Conservation (phyloP, 1,140 invertebrate genomes). For the Diorhabda sublineata region DNA sequence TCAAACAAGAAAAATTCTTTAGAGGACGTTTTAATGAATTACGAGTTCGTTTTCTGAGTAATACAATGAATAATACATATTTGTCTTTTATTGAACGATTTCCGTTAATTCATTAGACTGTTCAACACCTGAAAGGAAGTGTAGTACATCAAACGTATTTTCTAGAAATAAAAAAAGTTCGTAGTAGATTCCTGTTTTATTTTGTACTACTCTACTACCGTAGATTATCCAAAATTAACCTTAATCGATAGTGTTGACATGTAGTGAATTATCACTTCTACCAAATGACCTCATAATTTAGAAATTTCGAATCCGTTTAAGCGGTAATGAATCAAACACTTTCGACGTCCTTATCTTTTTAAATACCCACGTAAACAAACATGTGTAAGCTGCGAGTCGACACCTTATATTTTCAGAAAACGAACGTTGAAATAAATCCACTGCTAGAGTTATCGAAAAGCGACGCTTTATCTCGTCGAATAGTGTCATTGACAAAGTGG, state of each 20-base stretch:
- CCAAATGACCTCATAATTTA: constrained; percentile 8
- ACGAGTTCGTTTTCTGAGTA: no score
- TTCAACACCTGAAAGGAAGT: no score
- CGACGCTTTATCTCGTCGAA: constrained; percentile 20
- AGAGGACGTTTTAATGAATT: no score
- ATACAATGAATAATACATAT: no score
- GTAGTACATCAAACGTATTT: no score
- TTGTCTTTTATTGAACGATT: no score
- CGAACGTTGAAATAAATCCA: constrained; percentile 37
- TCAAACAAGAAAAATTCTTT: no score
- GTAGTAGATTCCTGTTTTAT: no score
- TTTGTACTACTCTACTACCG: no score
- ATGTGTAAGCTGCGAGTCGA: constrained; percentile 39
- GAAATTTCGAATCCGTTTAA: constrained; percentile 17
- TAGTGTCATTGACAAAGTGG: constrained; percentile 40
- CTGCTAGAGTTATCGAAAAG: constrained; percentile 29
- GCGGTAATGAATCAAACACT: constrained; percentile 26
- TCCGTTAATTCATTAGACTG: no score
- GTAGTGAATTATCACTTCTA: constrained; percentile 1
- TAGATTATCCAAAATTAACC: no score
- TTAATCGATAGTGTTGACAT: neutral
- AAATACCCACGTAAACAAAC: constrained; percentile 39
- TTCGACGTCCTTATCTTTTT: constrained; percentile 33
- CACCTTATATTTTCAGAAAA: constrained; percentile 38
- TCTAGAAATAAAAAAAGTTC: no score